Conservation (phyloP, 1,140 invertebrate genomes). For the Hylaeus volcanicus region DNA sequence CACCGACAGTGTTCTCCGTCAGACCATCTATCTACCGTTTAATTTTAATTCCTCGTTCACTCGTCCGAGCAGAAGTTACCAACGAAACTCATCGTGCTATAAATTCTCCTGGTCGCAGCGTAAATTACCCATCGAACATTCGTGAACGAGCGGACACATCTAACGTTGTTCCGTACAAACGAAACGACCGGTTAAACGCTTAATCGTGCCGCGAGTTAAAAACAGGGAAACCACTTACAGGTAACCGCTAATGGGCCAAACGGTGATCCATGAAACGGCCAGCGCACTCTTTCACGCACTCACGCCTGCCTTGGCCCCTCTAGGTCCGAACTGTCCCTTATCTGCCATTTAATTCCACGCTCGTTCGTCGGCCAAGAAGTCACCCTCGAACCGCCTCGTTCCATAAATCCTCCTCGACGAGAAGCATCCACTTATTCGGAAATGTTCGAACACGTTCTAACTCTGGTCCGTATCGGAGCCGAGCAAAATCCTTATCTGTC, state of each 20-base stretch:
- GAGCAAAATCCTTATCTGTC: no score
- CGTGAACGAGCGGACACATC: not conserved
- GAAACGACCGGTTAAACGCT: not conserved
- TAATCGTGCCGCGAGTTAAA: not conserved
- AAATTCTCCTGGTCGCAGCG: not conserved
- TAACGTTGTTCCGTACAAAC: not conserved
- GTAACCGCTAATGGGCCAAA: not conserved
- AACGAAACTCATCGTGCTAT: not conserved
- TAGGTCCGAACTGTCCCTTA: not conserved
- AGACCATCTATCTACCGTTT: no score
- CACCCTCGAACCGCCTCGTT: not conserved
- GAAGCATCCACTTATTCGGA: no score
- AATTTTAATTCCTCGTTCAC: no score
- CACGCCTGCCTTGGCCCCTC: not conserved
- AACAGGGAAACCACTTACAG: not conserved
- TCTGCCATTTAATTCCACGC: not conserved
- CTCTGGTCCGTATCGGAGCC: no score
- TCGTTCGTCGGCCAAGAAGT: not conserved
- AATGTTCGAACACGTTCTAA: no score
- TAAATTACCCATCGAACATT: not conserved
- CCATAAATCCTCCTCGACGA: constrained; percentile 1
- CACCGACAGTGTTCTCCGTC: no score
- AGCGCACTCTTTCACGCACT: not conserved
- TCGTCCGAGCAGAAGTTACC: not conserved
- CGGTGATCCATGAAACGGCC: not conserved